These are phyloP conservation scores for Eugnorisma glareosa DNA, from an alignment of 2,888 invertebrate genomes.

Conservation along the genomic window DNA sequence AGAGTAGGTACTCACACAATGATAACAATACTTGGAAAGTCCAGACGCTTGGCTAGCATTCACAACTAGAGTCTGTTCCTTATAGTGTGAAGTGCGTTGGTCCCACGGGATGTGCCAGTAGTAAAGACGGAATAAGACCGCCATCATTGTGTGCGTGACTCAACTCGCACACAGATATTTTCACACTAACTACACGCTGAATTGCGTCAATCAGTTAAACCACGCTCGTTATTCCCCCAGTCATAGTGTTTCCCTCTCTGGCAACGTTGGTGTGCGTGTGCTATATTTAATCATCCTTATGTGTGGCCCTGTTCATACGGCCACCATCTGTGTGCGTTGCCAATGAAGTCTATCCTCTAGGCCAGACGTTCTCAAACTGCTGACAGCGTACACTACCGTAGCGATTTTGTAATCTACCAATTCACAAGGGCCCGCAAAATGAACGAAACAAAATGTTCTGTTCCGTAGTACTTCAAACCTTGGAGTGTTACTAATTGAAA, in stretches of 20 bases:
- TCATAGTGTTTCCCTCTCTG: slow-evolving; percentile 81
- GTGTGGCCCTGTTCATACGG: slow-evolving; percentile 84
- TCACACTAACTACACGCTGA: slow-evolving; percentile 74
- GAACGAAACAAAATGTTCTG: slow-evolving; percentile 52
- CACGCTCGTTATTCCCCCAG: slow-evolving; percentile 82
- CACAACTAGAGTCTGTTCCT: slow-evolving; percentile 81
- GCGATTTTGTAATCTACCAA: slow-evolving; percentile 35
- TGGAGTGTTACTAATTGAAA: slow-evolving; percentile 71
- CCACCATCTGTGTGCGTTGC: slow-evolving; percentile 86
- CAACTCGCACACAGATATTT: slow-evolving; percentile 54
- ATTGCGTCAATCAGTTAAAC: slow-evolving; percentile 88
- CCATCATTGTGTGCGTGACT: slow-evolving; percentile 80
- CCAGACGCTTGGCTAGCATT: slow-evolving; percentile 82
- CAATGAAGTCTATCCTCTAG: slow-evolving; percentile 87
- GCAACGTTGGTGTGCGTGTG: slow-evolving; percentile 79
- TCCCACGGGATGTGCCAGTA: slow-evolving; percentile 88
- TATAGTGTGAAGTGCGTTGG: slow-evolving; percentile 82
- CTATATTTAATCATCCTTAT: slow-evolving; percentile 87
- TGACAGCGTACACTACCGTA: slow-evolving; percentile 1
- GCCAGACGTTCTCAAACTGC: slow-evolving; percentile 83
- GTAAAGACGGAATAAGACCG: slow-evolving; percentile 87
- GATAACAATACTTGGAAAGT: slow-evolving; percentile 77
- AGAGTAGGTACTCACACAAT: slow-evolving; percentile 76
- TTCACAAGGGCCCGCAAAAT: slow-evolving; percentile 55
- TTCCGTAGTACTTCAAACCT: slow-evolving; percentile 69